These are phyloP conservation scores for Caprella mutica DNA, from an alignment of 2,888 invertebrate species.

Conservation along the genomic window DNA sequence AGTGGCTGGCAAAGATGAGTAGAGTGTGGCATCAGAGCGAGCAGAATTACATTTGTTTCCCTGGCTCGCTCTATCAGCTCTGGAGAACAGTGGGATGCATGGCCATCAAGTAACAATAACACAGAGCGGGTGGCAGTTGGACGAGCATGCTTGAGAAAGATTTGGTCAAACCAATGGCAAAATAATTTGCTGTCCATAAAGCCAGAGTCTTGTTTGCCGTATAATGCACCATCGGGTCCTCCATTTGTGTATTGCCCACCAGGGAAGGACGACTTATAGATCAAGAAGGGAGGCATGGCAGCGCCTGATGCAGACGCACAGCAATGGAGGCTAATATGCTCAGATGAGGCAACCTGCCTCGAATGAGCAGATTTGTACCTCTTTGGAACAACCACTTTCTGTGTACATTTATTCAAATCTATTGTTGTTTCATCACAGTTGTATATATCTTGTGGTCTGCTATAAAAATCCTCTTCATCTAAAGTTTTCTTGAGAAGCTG, in stretches of 20 bases:
- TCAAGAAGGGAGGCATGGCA: not conserved
- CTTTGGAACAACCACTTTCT: not conserved
- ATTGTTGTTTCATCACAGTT: not conserved
- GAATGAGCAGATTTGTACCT: not conserved
- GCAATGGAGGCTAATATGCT: not conserved
- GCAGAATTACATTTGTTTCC: not conserved
- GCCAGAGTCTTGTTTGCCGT: not conserved
- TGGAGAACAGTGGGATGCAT: not conserved
- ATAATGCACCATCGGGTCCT: not conserved
- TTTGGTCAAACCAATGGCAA: not conserved
- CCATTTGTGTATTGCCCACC: not conserved
- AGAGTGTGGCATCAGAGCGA: not conserved
- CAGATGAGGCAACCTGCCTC: not conserved
- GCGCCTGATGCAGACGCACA: not conserved
- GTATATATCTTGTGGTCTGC: no score
- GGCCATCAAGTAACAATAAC: not conserved
- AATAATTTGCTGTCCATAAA: not conserved
- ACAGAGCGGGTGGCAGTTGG: not conserved
- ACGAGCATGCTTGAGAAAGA: not conserved
- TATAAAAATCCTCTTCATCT: no score
- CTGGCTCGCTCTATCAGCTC: not conserved
- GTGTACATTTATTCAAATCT: not conserved
- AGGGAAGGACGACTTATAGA: not conserved
- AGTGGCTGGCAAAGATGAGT: not conserved
- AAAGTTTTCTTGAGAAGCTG: no score